phyloP scores from a whole-genome alignment of 2,888 invertebrate species.

The Cephus pulcher region DNA sequence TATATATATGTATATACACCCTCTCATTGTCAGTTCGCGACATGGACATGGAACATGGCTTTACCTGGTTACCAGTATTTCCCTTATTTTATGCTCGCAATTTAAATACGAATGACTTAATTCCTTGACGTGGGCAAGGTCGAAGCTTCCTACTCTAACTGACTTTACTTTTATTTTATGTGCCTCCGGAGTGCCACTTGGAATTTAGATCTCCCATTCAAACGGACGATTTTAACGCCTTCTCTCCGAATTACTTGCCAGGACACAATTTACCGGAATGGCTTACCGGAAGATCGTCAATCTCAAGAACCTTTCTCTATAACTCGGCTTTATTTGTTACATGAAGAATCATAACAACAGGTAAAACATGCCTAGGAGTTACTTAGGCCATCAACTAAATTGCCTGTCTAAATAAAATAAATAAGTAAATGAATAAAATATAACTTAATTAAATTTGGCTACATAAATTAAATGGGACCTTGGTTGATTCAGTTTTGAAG shows the following conservation, averaged over 20 bases:
- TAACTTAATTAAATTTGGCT: no score
- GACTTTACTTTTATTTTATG: neutral
- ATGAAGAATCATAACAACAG: neutral
- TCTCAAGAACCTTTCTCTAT: neutral
- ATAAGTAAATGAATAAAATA: no score
- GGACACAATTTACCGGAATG: neutral
- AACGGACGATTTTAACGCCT: neutral
- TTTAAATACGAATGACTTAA: constrained; percentile 13
- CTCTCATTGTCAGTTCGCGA: constrained; percentile 17
- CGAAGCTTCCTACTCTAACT: neutral
- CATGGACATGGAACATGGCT: constrained; percentile 32
- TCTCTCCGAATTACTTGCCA: neutral
- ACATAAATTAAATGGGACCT: no score
- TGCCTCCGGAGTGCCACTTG: neutral
- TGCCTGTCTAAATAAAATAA: neutral
- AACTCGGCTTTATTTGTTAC: neutral
- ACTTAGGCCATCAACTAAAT: neutral
- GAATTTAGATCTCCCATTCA: neutral
- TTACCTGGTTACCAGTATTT: constrained; percentile 23
- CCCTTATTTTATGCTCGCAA: constrained; percentile 15
- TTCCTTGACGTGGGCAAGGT: neutral
- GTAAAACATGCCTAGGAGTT: neutral
- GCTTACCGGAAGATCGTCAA: neutral
- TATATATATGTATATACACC: no score
- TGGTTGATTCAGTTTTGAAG: neutral